Conservation (phyloP, 2,888 invertebrate species). For the Cheilosia urbana region DNA sequence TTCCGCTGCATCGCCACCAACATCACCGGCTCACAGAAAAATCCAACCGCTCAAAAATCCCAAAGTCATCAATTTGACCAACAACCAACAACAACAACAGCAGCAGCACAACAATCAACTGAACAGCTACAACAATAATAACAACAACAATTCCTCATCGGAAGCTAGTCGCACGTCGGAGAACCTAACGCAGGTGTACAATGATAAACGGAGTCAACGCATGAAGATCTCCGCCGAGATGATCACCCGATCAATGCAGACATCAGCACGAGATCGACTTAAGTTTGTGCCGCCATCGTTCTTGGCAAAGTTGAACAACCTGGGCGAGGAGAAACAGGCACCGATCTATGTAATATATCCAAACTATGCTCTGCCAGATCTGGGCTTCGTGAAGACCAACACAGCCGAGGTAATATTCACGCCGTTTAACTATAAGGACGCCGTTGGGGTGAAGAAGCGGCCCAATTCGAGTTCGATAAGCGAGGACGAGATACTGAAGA, state of each 20-base stretch:
- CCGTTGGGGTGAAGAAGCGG: conserved; percentile 84
- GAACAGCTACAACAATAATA: conserved; percentile 82
- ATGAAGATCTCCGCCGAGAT: conserved; percentile 82
- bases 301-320: conserved; percentile 87
- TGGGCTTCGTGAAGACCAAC: conserved; percentile 89
- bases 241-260: conserved; percentile 91
- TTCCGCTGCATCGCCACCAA: conserved; percentile 77
- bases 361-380: conserved; percentile 94
- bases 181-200: conserved; percentile 81
- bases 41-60: conserved; percentile 83
- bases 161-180: conserved; percentile 82
- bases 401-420: conserved; percentile 88
- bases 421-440: conserved; percentile 85
- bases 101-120: conserved; percentile 77
- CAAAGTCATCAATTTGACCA: conserved; percentile 81
- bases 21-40: conserved; percentile 81
- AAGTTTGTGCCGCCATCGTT: conserved; percentile 89
- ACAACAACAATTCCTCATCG: conserved; percentile 80
- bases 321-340: conserved; percentile 87
- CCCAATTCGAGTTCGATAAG: conserved; percentile 84
- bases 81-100: conserved; percentile 41
- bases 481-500: conserved; percentile 92
- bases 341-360: conserved; percentile 96
- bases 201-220: conserved; percentile 65
- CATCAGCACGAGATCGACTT: conserved; percentile 85